Evolutionary conservation across 2,888 invertebrate species (phyloP).

Genomic region (Eulithis testata): DNA sequence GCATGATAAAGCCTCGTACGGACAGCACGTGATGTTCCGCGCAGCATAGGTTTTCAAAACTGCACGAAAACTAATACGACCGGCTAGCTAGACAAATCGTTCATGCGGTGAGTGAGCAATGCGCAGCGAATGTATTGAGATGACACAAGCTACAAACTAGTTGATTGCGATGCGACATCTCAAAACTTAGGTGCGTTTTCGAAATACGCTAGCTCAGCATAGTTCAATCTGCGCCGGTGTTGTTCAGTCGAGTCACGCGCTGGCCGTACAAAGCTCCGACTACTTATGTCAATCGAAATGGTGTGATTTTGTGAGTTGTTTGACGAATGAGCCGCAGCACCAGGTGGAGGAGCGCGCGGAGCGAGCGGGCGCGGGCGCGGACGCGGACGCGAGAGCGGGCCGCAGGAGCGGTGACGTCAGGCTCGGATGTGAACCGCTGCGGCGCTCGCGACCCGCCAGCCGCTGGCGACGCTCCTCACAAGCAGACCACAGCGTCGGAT

Average conservation of each 20-base stretch:
- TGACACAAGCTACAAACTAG: not conserved
- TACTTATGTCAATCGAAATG: slow-evolving; percentile 86
- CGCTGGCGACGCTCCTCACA: slow-evolving; percentile 63
- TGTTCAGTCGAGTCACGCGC: slow-evolving; percentile 16
- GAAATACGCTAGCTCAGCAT: slow-evolving; percentile 1
- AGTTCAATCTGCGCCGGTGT: not conserved
- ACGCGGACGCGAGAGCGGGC: slow-evolving; percentile 53
- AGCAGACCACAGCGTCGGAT: slow-evolving; percentile 77
- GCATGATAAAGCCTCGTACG: slow-evolving; percentile 40
- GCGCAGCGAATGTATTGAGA: not conserved
- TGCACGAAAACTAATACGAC: slow-evolving; percentile 3
- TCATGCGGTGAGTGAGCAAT: not conserved
- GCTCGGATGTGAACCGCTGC: slow-evolving; percentile 72
- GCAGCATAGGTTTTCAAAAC: not conserved
- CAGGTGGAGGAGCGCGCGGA: slow-evolving; percentile 87
- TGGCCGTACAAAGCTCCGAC: slow-evolving; percentile 36
- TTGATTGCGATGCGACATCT: not conserved
- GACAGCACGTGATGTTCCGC: slow-evolving; percentile 23
- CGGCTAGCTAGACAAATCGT: not conserved
- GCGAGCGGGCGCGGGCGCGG: slow-evolving; percentile 58
- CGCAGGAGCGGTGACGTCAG: slow-evolving; percentile 84
- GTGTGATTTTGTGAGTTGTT: slow-evolving; percentile 90
- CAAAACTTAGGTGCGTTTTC: not conserved
- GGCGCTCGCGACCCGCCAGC: slow-evolving; percentile 59
- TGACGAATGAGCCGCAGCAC: slow-evolving; percentile 92